Conservation (phyloP, 2,888 invertebrate species). For the Pollenia angustigena region DNA sequence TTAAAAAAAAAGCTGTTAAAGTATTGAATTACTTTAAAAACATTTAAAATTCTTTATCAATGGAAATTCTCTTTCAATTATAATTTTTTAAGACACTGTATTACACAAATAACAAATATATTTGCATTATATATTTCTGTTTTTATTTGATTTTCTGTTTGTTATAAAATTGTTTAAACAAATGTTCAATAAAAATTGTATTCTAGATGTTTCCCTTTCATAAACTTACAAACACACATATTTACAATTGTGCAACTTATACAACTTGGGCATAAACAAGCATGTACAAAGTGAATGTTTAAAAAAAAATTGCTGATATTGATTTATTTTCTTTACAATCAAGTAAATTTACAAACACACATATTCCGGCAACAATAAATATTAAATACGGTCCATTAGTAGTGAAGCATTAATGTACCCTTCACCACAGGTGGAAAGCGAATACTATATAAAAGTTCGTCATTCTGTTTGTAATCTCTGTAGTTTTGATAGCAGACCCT, state of each 20-base stretch:
- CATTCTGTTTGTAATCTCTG: too few relatives aligned
- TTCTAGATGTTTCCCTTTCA: constrained; percentile 53
- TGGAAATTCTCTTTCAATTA: too few relatives aligned
- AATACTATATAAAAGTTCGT: too few relatives aligned
- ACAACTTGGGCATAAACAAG: neutral
- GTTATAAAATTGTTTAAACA: constrained; percentile 40
- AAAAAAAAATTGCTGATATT: constrained; percentile 55
- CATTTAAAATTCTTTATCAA: too few relatives aligned
- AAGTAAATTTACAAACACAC: neutral
- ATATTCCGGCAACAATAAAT: neutral
- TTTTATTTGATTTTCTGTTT: constrained; percentile 36
- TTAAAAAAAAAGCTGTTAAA: too few relatives aligned
- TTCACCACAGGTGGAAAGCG: too few relatives aligned
- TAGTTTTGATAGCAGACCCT: too few relatives aligned
- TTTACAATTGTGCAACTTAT: neutral
- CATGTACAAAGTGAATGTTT: constrained; percentile 38
- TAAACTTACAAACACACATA: neutral
- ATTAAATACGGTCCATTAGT: neutral
- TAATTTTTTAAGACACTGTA: too few relatives aligned
- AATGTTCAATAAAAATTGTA: constrained; percentile 59
- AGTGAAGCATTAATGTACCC: too few relatives aligned
- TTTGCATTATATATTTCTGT: constrained; percentile 11
- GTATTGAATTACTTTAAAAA: too few relatives aligned
- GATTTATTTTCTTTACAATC: constrained; percentile 62
- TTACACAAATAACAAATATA: neutral